Conservation (phyloP, 1,140 invertebrate genomes). For the Branchinecta lynchi region DNA sequence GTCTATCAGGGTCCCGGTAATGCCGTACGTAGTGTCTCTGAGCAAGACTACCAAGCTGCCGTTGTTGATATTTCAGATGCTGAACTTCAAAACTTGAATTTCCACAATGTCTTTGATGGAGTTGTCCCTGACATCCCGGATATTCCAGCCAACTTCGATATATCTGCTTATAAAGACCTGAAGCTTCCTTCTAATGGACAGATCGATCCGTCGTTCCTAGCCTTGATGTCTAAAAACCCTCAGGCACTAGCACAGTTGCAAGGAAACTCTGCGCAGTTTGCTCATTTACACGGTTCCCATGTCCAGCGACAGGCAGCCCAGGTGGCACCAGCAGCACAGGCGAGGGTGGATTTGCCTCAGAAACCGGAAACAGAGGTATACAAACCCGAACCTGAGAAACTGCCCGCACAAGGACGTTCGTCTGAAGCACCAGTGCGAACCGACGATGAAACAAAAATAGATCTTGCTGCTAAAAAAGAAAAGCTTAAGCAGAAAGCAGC, state of each 20-base stretch:
- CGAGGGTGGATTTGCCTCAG: not conserved
- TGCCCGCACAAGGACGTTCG: not conserved
- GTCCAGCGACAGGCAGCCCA: no score
- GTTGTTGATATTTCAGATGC: not conserved
- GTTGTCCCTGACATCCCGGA: conserved; percentile 1
- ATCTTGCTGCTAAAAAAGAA: no score
- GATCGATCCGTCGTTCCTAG: not conserved
- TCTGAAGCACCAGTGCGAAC: no score
- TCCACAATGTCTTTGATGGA: not conserved
- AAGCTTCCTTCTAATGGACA: not conserved
- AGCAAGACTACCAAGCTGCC: not conserved
- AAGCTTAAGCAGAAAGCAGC: no score
- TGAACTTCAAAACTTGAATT: conserved; percentile 12
- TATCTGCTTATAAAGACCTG: not conserved
- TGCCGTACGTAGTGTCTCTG: not conserved
- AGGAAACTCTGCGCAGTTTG: not conserved
- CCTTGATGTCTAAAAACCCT: not conserved
- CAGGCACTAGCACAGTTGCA: not conserved
- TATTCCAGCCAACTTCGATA: not conserved
- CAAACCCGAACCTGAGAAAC: not conserved
- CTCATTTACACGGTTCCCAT: not conserved
- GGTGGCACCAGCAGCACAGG: not conserved
- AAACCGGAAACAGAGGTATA: not conserved
- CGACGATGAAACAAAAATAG: no score
- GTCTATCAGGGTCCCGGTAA: not conserved